Conservation (phyloP, 2,888 invertebrate species). For the Emmelina monodactyla region DNA sequence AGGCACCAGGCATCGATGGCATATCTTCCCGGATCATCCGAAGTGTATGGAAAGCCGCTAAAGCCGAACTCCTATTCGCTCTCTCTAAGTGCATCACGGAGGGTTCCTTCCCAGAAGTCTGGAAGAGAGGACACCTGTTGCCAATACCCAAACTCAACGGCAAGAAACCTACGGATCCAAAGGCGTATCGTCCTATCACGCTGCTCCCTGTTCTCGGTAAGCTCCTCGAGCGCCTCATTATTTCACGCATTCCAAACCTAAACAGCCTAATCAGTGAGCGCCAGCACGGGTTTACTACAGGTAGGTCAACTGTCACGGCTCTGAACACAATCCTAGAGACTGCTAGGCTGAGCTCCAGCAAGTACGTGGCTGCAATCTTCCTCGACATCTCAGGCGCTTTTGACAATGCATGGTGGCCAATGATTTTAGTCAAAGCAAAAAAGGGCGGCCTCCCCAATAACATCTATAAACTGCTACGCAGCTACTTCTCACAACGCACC, state of each 20-base stretch:
- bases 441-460: conserved; percentile 17
- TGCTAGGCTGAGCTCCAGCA: neutral
- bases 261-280: conserved; percentile 6
- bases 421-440: too few species aligned
- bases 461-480: conserved; percentile 18
- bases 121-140: conserved; percentile 19
- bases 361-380: conserved; percentile 19
- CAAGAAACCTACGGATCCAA: conserved; percentile 15
- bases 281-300: conserved; percentile 24
- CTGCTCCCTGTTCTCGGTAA: conserved; percentile 22
- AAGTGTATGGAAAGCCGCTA: conserved; percentile 14
- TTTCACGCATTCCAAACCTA: conserved; percentile 14
- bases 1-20: conserved; percentile 22
- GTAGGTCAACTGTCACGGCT: conserved; percentile 20
- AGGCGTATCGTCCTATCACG: conserved; percentile 22
- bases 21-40: conserved; percentile 16
- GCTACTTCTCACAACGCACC: conserved; percentile 17
- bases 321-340: conserved; percentile 6
- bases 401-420: too few species aligned
- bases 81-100: conserved; percentile 16
- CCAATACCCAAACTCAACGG: conserved; percentile 20
- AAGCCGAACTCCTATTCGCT: conserved; percentile 10
- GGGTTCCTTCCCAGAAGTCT: conserved; percentile 18
- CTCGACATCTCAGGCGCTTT: conserved; percentile 23
- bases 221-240: conserved; percentile 19